These are phyloP conservation scores for Synaphobranchus kaupii DNA, from an alignment of 2,797 vertebrate species.

Conservation along the genomic window DNA sequence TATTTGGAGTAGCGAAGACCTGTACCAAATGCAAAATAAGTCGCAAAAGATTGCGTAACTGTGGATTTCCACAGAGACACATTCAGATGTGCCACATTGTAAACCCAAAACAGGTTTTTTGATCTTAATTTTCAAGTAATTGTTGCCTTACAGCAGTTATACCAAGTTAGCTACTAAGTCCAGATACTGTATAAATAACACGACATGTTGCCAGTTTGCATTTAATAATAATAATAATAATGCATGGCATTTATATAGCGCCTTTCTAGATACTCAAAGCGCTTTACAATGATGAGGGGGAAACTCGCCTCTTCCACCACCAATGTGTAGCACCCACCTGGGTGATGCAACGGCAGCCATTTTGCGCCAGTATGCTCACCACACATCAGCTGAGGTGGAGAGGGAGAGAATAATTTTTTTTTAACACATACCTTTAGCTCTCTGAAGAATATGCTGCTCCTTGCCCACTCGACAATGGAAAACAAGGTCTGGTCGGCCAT, in stretches of 20 bases:
- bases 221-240: no score
- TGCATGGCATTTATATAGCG: no score
- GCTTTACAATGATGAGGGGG: no score
- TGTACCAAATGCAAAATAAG: conserved; percentile 44
- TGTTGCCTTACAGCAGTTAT: neutral
- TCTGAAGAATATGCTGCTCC: conserved; percentile 97
- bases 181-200: neutral
- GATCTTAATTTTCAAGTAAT: neutral
- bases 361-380: no score
- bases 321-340: no score
- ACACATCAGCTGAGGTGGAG: no score
- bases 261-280: no score
- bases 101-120: neutral
- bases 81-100: neutral
- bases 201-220: neutral
- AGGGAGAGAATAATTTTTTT: no score
- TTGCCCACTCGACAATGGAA: conserved; percentile 98
- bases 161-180: neutral
- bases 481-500: conserved; percentile 99
- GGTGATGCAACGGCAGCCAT: no score
- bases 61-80: neutral
- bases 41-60: conserved; percentile 39
- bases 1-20: conserved; percentile 20
- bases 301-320: no score
- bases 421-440: conserved; percentile 92